Evolutionary conservation across 2,797 vertebrate species (phyloP), one percentile per base, ranked within the genome.

Genomic region (Phoxinus dragarum): DNA sequence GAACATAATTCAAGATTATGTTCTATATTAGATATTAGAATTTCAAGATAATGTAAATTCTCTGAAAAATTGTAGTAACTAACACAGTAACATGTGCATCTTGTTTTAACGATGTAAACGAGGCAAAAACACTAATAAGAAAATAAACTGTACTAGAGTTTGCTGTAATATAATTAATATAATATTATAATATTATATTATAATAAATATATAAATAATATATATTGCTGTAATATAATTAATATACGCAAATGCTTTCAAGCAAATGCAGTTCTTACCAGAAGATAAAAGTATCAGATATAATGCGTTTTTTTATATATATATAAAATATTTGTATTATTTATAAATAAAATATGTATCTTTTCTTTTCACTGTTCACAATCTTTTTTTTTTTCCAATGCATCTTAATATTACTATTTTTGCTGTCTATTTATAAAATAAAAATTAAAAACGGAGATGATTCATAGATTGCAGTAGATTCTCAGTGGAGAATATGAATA

Each of bases 401-500:
- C 12, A 31, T 14, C 27, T 64, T 23, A 7, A 8, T 3, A 10
- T 61, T 27, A 12, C 10, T 14, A 6, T 27, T 12, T 69, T 81
- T 47, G 31, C 61, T 31, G 61, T 42, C 27, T 67, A 4, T 66
- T 59, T 47, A 40, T 40, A 1, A 40, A 40, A 40, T 38, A 40
- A 40, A 40, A 40, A 40, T 44, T 52, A 34, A 23, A 31, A 67
- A 67, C 27, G n/a, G 12, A 31, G 34, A 8, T 4, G 23, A 52
- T 67, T 16, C 17, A 59, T n/a, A 23, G 21, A 8, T 40, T n/a
- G 36, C 42, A 21, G 44, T 14, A 31, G 52, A 40, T 38, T 40
- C 76, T 73, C 23, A 7, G 6, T 19, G 40, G 16, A 64, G 36
- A 36, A 71, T 76, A 68, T 68, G 76, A 71, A 84, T 71, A 82